Percentiles rank a stretch among this genome's conserved stretches.
Evolutionary conservation across 2,888 invertebrate species (phyloP).

Genomic region (Altica lythri): DNA sequence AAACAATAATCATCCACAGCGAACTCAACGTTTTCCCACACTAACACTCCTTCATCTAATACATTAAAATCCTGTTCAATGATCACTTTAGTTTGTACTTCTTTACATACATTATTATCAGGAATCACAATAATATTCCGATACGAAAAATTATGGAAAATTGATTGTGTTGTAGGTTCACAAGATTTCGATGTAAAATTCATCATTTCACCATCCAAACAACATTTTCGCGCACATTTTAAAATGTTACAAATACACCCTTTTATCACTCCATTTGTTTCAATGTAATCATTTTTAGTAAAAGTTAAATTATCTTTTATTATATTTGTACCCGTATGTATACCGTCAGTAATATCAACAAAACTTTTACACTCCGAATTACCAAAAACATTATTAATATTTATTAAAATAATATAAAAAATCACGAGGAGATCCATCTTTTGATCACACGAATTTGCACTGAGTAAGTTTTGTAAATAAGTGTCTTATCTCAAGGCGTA

Average conservation of each 20-base stretch:
- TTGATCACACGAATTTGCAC: not conserved
- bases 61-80: slow-evolving; percentile 26
- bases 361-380: slow-evolving; percentile 25
- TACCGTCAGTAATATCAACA: slow-evolving; percentile 39
- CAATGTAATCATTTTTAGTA: slow-evolving; percentile 33
- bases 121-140: slow-evolving; percentile 39
- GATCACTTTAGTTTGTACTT: slow-evolving; percentile 28
- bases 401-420: slow-evolving; percentile 2
- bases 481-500: not conserved
- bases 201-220: slow-evolving; percentile 31
- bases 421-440: slow-evolving; percentile 18
- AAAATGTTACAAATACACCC: slow-evolving; percentile 37
- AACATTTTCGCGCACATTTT: slow-evolving; percentile 38
- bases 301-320: slow-evolving; percentile 35
- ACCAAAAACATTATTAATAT: not conserved
- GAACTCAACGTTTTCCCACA: slow-evolving; percentile 29
- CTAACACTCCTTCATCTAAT: slow-evolving; percentile 27
- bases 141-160: slow-evolving; percentile 16
- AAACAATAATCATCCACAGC: slow-evolving; percentile 35
- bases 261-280: slow-evolving; percentile 12
- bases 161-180: slow-evolving; percentile 9
- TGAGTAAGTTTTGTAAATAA: slow-evolving; percentile 1
- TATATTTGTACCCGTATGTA: slow-evolving; percentile 31
- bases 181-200: slow-evolving; percentile 32
- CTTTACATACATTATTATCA: slow-evolving; percentile 34